These are phyloP conservation scores for Pan paniscus DNA, from an alignment of 2,113 vertebrate species.

Conservation along the genomic window DNA sequence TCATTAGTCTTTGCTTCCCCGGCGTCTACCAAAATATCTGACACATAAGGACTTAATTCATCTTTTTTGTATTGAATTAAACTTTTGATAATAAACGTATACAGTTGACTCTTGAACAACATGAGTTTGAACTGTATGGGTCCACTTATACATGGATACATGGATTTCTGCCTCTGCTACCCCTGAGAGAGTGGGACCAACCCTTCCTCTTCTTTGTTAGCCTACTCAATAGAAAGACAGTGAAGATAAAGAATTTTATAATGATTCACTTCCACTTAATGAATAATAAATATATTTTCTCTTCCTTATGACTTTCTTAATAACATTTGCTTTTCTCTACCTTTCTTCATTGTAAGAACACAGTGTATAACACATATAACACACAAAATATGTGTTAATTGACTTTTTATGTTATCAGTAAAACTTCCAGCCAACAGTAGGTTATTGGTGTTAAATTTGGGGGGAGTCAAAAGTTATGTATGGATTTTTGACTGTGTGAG, in stretches of 20 bases:
- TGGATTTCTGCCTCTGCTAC: background rate
- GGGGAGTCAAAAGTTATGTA: background rate
- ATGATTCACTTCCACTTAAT: background rate
- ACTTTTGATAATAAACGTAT: background rate
- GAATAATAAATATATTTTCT: background rate
- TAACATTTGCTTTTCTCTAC: background rate
- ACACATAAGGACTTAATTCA: background rate
- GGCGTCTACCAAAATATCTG: background rate
- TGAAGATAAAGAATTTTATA: background rate
- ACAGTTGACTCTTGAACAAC: background rate
- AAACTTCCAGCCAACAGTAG: background rate
- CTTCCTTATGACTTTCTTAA: background rate
- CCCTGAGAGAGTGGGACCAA: background rate
- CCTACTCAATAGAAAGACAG: background rate
- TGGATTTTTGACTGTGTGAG: background rate
- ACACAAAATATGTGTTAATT: background rate
- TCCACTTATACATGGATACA: background rate
- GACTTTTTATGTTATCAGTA: background rate
- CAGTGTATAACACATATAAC: background rate
- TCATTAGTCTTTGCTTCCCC: background rate
- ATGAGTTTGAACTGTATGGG: background rate
- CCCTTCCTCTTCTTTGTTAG: background rate
- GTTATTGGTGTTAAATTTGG: background rate
- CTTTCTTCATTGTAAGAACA: background rate
- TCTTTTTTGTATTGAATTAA: background rate